phyloP scores from a whole-genome alignment of 2,888 invertebrate genomes.

The Rhaphigaster nebulosa region DNA sequence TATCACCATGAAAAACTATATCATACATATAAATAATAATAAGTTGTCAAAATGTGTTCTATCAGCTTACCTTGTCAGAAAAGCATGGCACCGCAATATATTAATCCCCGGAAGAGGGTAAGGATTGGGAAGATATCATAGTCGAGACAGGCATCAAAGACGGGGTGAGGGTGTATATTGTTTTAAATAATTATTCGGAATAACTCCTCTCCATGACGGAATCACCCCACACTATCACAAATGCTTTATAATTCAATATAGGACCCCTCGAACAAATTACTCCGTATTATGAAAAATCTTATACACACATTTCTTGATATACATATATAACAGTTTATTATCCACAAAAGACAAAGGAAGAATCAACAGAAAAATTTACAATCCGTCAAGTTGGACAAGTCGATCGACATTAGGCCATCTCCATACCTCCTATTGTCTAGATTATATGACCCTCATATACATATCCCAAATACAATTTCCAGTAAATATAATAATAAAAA shows the following conservation, averaged over 20 bases:
- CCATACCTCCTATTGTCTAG: slow-evolving; percentile 51
- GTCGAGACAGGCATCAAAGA: neutral
- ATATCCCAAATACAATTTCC: neutral
- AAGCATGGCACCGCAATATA: slow-evolving; percentile 27
- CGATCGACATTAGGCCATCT: slow-evolving; percentile 45
- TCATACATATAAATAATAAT: neutral
- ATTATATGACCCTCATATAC: slow-evolving; percentile 50
- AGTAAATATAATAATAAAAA: slow-evolving; percentile 57
- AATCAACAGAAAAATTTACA: slow-evolving; percentile 16
- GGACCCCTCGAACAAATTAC: neutral
- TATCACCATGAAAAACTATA: too few species aligned
- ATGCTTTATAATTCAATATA: slow-evolving; percentile 42
- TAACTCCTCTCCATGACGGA: neutral
- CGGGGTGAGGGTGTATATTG: slow-evolving; percentile 17
- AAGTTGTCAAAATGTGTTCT: neutral
- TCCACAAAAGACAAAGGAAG: slow-evolving; percentile 50
- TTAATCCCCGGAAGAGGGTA: neutral
- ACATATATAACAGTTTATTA: slow-evolving; percentile 38
- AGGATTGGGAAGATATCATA: slow-evolving; percentile 26
- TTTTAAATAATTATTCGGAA: slow-evolving; percentile 22
- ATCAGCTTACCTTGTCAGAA: neutral
- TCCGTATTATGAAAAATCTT: slow-evolving; percentile 24
- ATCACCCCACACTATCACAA: slow-evolving; percentile 24
- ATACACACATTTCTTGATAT: slow-evolving; percentile 43
- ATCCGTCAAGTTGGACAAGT: slow-evolving; percentile 6